phyloP scores from a whole-genome alignment of 2,113 vertebrate species.

The Strix uralensis region DNA sequence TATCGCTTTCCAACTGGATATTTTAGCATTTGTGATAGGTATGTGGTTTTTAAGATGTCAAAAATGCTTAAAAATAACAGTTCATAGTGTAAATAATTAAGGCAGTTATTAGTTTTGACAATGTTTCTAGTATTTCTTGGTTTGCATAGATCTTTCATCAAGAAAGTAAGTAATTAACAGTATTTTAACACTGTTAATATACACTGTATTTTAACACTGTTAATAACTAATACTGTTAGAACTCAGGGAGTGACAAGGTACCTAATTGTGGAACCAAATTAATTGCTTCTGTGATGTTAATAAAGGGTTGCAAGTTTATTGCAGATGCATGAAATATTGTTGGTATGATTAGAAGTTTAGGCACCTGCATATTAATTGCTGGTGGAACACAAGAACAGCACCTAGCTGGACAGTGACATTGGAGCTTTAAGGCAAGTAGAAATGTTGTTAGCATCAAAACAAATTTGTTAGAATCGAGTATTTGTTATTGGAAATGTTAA shows the following conservation, averaged over 20 bases:
- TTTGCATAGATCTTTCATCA: background rate
- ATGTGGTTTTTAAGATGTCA: background rate
- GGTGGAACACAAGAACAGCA: background rate
- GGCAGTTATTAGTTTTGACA: background rate
- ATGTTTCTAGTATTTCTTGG: background rate
- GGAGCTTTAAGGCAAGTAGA: background rate
- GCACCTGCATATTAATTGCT: background rate
- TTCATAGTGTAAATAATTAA: background rate
- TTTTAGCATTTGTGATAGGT: slow-evolving; percentile 95
- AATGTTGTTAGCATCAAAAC: background rate
- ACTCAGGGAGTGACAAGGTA: background rate
- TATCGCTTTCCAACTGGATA: slow-evolving; percentile 94
- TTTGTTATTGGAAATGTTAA: background rate
- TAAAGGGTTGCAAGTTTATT: background rate
- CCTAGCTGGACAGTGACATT: background rate
- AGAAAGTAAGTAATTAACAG: background rate
- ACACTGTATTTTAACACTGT: too few relatives aligned
- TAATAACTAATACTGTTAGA: background rate
- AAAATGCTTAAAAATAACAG: background rate
- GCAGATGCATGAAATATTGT: background rate
- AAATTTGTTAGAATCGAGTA: background rate
- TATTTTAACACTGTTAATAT: background rate
- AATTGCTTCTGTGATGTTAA: background rate
- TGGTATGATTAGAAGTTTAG: background rate
- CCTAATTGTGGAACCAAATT: background rate